Base-by-base conservation (phyloP, 1,140 invertebrate species). In the Leptoteleia sp. region DNA sequence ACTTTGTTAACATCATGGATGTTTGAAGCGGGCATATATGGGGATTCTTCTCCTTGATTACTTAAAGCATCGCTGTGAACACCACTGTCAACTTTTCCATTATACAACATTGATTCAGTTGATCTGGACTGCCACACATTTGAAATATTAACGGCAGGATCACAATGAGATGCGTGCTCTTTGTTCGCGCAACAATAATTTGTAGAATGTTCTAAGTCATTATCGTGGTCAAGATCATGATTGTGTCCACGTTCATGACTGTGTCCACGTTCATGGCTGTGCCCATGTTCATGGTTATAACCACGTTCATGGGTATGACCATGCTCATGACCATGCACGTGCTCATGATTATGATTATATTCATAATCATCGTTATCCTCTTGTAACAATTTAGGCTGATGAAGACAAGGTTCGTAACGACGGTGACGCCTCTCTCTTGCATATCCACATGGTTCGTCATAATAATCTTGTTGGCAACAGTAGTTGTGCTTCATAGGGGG, bases 61-160 rank as follows among this genome's bases (percentile, higher is more conserved):
- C 50, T 68, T 2, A 54, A 38, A 27, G 29, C 22, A 12, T 76
- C 72, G 12, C 57, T 62, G 22, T 50, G 43, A 11, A 75, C 54
- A 11, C 61, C 54, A 35, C 73, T 62, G 16, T 76, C 73, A 0
- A 45, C 15, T 40, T 70, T 68, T 7, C 54, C 55, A 25, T 62
- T 76, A 19, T 31, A 62, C 7, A 62, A 5, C 11, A 25, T 45
- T 11, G 64, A 52, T 1, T 76, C 62, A 0, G 12, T 5, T 0
- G 40, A 54, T 15, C 54, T 61, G 3, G 16, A 8, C 1, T 37
- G 38, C 71, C 71, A 75, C 8, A 19, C 0, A 47, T 59, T 50
- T 11, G 50, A n/a, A 4, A 8, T 9, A 8, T 35, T 73, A 8
- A 7, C 33, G 8, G 4, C 1, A 4, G 33, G 1, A 1, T 37